These are phyloP conservation scores for Poecilobothrus nobilitatus DNA, from an alignment of 2,888 invertebrate genomes.

Conservation along the genomic window DNA sequence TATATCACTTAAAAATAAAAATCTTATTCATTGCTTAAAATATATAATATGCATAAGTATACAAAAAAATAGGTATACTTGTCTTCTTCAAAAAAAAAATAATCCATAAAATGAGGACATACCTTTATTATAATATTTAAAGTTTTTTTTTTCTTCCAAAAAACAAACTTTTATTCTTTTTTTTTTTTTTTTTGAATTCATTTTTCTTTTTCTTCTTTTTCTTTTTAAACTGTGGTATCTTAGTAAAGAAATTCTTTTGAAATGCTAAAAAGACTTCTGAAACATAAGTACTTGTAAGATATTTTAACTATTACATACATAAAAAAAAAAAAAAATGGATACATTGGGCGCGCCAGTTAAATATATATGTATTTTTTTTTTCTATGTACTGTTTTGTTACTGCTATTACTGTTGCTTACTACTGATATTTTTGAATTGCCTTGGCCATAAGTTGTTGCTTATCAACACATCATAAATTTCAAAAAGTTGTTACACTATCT, in stretches of 20 bases:
- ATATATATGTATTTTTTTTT: no score
- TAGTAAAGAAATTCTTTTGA: neutral
- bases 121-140: neutral
- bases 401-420: neutral
- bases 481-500: neutral
- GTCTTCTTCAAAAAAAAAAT: neutral
- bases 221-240: neutral
- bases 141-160: neutral
- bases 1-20: no score
- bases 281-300: no score
- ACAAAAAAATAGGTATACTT: no score
- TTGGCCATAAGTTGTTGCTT: neutral
- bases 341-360: no score
- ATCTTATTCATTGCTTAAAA: no score
- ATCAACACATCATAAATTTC: constrained; percentile 5
- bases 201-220: neutral
- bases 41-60: no score
- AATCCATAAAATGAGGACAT: constrained; percentile 6
- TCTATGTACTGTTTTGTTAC: neutral
- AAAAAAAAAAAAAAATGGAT: no score
- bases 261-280: neutral
- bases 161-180: neutral
- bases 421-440: neutral
- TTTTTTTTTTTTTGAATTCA: neutral
- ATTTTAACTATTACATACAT: no score